Evolutionary conservation across 2,113 vertebrate species (phyloP).

Genomic region (Hoplias malabaricus): DNA sequence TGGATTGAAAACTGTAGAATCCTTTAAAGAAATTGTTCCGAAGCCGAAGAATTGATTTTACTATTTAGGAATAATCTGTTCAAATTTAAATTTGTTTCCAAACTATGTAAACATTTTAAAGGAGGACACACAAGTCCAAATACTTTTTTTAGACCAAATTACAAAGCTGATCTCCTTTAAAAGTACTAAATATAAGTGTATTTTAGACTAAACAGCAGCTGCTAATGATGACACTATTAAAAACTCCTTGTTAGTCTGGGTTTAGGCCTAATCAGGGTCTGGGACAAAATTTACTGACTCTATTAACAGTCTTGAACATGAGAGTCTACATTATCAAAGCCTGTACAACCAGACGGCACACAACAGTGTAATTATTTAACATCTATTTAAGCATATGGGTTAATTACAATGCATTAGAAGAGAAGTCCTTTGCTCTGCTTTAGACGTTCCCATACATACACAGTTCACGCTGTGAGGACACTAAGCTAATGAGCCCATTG

Average conservation of each 20-base stretch:
- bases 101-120: no score
- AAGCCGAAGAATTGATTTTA: no score
- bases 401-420: slow-evolving; percentile 18
- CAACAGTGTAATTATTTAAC: neutral
- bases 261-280: neutral
- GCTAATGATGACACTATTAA: no score
- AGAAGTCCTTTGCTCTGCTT: slow-evolving; percentile 1
- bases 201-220: neutral
- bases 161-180: no score
- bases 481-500: slow-evolving; percentile 37
- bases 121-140: no score
- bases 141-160: no score
- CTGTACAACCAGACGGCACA: neutral
- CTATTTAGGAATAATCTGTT: no score
- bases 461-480: slow-evolving; percentile 12
- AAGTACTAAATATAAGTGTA: neutral
- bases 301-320: neutral
- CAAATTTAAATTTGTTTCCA: no score
- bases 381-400: neutral
- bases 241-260: neutral
- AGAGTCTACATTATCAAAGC: neutral
- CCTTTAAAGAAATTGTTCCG: no score
- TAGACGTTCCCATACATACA: slow-evolving; percentile 7
- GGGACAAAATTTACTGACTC: neutral
- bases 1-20: no score